phyloP scores from a whole-genome alignment of 2,888 invertebrate species.

The Formica aserva region DNA sequence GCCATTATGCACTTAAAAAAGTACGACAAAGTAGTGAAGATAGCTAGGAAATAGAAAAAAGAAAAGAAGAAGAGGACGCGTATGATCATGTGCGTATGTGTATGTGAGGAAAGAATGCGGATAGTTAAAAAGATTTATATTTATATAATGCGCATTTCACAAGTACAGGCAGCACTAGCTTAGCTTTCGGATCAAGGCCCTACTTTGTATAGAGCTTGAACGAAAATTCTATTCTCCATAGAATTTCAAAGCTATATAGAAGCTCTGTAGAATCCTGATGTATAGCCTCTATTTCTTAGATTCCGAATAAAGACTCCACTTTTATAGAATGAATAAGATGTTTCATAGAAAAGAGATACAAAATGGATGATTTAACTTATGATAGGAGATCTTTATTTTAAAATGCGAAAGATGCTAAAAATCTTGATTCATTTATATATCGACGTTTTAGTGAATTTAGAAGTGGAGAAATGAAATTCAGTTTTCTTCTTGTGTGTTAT shows the following conservation, averaged over 20 bases:
- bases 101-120: neutral
- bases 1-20: conserved; percentile 52
- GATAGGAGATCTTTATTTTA: conserved; percentile 10
- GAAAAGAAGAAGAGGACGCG: neutral
- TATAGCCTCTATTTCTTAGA: neutral
- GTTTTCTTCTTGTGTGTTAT: conserved; percentile 9
- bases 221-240: neutral
- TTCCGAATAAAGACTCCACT: conserved; percentile 1
- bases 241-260: conserved; percentile 16
- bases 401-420: neutral
- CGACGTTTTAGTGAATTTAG: conserved; percentile 10
- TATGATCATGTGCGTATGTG: neutral
- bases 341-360: neutral
- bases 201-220: conserved; percentile 16
- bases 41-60: conserved; percentile 28
- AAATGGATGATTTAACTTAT: neutral
- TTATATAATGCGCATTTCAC: conserved; percentile 15
- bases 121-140: conserved; percentile 34
- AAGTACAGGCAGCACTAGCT: conserved; percentile 18
- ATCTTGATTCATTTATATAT: conserved; percentile 23
- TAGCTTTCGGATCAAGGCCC: conserved; percentile 18
- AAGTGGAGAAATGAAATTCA: conserved; percentile 4
- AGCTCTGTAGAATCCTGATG: conserved; percentile 1
- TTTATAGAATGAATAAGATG: conserved; percentile 18
- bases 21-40: conserved; percentile 24